These are phyloP conservation scores for Anguilla pacifica DNA, from an alignment of 2,797 vertebrate genomes.

Conservation along the genomic window DNA sequence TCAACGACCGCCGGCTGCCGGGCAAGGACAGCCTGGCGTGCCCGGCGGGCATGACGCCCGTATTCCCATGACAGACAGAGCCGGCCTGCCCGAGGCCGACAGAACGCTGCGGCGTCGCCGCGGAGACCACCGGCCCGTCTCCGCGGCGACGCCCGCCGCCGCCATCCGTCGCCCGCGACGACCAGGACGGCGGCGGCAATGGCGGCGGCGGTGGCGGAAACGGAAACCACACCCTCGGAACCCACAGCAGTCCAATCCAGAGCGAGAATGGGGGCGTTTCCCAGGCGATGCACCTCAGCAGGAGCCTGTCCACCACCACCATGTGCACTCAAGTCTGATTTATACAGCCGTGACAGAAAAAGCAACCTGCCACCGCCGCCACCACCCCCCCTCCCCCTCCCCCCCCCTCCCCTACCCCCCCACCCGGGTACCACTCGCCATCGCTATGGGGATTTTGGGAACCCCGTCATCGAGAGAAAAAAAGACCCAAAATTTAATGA, in stretches of 20 bases:
- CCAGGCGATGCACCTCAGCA: neutral
- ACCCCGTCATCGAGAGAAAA: slow-evolving; percentile 39
- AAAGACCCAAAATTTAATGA: slow-evolving; percentile 40
- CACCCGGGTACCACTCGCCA: neutral
- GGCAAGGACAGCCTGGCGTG: slow-evolving; percentile 96
- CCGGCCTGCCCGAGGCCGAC: slow-evolving; percentile 66
- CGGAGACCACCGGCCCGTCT: slow-evolving; percentile 64
- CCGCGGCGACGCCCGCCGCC: neutral
- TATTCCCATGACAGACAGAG: slow-evolving; percentile 80
- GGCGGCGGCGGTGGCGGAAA: neutral
- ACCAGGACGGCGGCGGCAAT: slow-evolving; percentile 8
- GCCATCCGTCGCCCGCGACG: neutral
- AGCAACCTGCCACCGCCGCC: slow-evolving; percentile 20
- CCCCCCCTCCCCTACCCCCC: slow-evolving; percentile 15
- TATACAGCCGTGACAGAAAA: slow-evolving; percentile 44
- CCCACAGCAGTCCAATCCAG: neutral
- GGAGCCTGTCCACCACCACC: slow-evolving; percentile 51
- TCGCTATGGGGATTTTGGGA: slow-evolving; percentile 1
- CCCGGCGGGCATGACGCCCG: slow-evolving; percentile 88
- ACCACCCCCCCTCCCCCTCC: slow-evolving; percentile 45
- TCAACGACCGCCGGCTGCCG: slow-evolving; percentile 94
- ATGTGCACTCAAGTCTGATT: slow-evolving; percentile 74
- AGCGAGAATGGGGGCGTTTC: slow-evolving; percentile 23
- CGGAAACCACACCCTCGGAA: slow-evolving; percentile 25
- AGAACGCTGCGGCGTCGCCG: slow-evolving; percentile 70